Conservation (phyloP, 2,888 invertebrate species). For the Drosophila pegasa region DNA sequence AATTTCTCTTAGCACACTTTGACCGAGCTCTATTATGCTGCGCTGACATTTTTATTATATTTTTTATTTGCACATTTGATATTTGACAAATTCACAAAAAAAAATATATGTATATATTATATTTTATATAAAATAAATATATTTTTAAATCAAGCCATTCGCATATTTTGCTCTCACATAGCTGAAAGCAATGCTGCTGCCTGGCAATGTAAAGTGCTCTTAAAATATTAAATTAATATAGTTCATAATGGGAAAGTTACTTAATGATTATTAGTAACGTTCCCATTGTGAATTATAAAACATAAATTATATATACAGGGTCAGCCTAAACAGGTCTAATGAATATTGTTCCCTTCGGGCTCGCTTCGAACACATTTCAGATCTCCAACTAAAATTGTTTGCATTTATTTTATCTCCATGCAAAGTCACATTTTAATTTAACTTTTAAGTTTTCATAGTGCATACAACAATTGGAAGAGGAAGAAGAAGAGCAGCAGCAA, state of each 20-base stretch:
- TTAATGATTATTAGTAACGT: too few relatives aligned
- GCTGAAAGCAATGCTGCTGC: not conserved
- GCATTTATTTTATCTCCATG: slow-evolving; percentile 11
- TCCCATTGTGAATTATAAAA: too few relatives aligned
- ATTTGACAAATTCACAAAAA: slow-evolving; percentile 7
- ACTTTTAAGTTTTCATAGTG: slow-evolving; percentile 45
- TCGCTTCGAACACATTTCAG: not conserved
- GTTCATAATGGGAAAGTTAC: too few relatives aligned
- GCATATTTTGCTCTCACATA: too few relatives aligned
- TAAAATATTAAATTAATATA: not conserved
- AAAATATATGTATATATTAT: slow-evolving; percentile 5
- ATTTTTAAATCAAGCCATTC: not conserved
- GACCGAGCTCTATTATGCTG: slow-evolving; percentile 6
- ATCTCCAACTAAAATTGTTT: slow-evolving; percentile 15
- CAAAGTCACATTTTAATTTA: slow-evolving; percentile 37
- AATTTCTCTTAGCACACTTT: slow-evolving; percentile 58
- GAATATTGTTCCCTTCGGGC: not conserved
- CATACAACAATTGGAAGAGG: slow-evolving; percentile 14
- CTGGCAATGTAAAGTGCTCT: too few relatives aligned
- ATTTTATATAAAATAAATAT: not conserved
- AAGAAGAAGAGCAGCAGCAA: slow-evolving; percentile 7
- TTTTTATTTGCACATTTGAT: not conserved
- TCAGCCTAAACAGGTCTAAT: not conserved
- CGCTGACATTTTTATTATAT: slow-evolving; percentile 5
- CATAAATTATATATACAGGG: not conserved